Percentiles rank a stretch among this genome's conserved stretches.
Evolutionary conservation across 2,797 vertebrate genomes (phyloP).

Genomic region (Spondyliosoma cantharus): DNA sequence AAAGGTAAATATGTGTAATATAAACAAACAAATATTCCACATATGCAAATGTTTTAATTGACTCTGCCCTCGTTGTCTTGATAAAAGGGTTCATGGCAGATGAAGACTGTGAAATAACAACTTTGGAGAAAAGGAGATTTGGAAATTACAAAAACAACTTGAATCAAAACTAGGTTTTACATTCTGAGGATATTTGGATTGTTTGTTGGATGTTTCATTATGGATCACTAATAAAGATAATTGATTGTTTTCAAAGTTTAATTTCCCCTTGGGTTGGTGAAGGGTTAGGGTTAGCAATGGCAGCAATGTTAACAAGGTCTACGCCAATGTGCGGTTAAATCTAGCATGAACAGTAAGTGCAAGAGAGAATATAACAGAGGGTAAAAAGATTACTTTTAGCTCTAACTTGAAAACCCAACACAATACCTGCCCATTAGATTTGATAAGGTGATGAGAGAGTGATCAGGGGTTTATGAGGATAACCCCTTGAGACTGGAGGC

Average conservation of each 20-base stretch:
- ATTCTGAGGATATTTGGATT: too few relatives aligned
- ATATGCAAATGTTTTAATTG: too few relatives aligned
- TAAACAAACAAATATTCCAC: too few relatives aligned
- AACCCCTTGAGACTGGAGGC: not conserved
- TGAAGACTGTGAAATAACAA: too few relatives aligned
- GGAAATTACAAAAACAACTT: too few relatives aligned
- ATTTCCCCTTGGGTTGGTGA: not conserved
- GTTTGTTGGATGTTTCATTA: not conserved
- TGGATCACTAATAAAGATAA: not conserved
- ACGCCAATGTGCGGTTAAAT: not conserved
- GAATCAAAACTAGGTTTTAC: too few relatives aligned
- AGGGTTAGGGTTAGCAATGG: too few relatives aligned
- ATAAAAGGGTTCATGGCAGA: too few relatives aligned
- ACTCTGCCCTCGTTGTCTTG: too few relatives aligned
- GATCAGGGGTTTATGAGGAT: conserved; percentile 1
- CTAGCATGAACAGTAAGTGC: not conserved
- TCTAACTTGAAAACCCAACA: not conserved
- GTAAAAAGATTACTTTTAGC: not conserved
- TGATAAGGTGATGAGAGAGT: not conserved
- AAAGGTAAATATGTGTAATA: too few relatives aligned
- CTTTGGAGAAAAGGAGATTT: too few relatives aligned
- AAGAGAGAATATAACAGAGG: not conserved
- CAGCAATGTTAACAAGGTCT: not conserved
- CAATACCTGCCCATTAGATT: not conserved
- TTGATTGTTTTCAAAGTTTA: not conserved